These are phyloP conservation scores for Genyomyrus donnyi DNA, from an alignment of 2,113 vertebrate genomes.

Conservation along the genomic window DNA sequence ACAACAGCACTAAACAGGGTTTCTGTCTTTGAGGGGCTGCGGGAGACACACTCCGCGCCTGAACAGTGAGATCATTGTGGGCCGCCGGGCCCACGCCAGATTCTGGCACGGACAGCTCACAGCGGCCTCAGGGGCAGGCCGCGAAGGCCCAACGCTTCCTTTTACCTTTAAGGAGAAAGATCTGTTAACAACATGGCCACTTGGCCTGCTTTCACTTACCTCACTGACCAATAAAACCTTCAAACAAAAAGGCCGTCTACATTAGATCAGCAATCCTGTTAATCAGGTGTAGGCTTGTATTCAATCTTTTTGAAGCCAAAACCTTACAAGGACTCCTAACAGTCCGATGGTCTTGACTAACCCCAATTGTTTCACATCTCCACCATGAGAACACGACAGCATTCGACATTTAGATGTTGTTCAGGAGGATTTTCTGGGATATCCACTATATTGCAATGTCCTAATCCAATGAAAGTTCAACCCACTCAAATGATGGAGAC, in stretches of 20 bases:
- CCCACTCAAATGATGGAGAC: background rate
- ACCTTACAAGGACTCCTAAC: background rate
- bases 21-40: slow-evolving; percentile 20
- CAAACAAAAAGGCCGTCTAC: background rate
- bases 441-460: background rate
- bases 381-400: background rate
- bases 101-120: slow-evolving; percentile 32
- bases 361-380: background rate
- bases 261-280: background rate
- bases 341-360: background rate
- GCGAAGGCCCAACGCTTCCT: background rate
- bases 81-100: slow-evolving; percentile 32
- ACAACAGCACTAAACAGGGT: slow-evolving; percentile 17
- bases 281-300: background rate
- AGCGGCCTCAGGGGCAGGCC: slow-evolving; percentile 19
- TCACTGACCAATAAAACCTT: background rate
- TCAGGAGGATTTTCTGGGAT: background rate
- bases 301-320: background rate
- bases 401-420: background rate
- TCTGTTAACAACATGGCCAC: background rate
- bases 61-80: slow-evolving; percentile 52
- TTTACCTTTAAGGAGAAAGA: background rate
- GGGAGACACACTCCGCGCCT: slow-evolving; percentile 31
- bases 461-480: background rate
- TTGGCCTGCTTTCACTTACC: background rate